phyloP scores from a whole-genome alignment of 2,113 vertebrate species.

The Trogon melanurus region DNA sequence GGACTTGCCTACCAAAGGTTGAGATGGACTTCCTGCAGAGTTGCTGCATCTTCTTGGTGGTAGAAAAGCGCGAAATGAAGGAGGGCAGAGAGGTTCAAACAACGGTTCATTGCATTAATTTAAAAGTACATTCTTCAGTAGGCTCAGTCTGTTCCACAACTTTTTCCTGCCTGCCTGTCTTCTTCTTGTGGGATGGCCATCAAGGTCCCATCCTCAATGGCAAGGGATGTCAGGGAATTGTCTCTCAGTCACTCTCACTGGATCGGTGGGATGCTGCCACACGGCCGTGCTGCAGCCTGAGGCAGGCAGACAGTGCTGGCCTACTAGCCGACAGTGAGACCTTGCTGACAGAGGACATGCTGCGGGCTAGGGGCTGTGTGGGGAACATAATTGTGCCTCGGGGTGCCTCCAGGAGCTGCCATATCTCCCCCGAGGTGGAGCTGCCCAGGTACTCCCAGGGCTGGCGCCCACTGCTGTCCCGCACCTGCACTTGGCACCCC shows the following conservation, averaged over 20 bases:
- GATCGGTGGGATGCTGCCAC: not conserved
- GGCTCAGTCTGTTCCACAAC: slow-evolving; percentile 34
- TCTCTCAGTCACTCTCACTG: not conserved
- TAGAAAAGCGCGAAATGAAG: not conserved
- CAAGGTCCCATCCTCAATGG: not conserved
- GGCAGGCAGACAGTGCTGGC: slow-evolving; percentile 69
- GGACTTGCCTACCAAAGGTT: not conserved
- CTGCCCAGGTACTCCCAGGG: slow-evolving; percentile 89
- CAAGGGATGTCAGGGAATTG: not conserved
- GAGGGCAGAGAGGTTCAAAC: not conserved
- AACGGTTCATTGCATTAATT: not conserved
- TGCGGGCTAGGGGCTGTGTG: slow-evolving; percentile 46
- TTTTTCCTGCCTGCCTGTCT: not conserved
- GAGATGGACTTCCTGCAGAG: not conserved
- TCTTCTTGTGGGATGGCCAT: not conserved
- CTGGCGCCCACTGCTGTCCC: slow-evolving; percentile 87
- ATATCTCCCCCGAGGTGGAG: slow-evolving; percentile 76
- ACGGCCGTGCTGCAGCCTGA: slow-evolving; percentile 62
- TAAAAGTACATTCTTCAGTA: not conserved
- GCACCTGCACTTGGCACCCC: slow-evolving; percentile 77
- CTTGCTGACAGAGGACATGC: not conserved
- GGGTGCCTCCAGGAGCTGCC: slow-evolving; percentile 86
- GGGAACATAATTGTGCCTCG: slow-evolving; percentile 75
- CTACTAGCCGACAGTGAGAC: slow-evolving; percentile 56
- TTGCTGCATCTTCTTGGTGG: not conserved